Evolutionary conservation across 2,797 vertebrate species (phyloP), one percentile per base, ranked within the genome.

Genomic region (Pteropus rufus): DNA sequence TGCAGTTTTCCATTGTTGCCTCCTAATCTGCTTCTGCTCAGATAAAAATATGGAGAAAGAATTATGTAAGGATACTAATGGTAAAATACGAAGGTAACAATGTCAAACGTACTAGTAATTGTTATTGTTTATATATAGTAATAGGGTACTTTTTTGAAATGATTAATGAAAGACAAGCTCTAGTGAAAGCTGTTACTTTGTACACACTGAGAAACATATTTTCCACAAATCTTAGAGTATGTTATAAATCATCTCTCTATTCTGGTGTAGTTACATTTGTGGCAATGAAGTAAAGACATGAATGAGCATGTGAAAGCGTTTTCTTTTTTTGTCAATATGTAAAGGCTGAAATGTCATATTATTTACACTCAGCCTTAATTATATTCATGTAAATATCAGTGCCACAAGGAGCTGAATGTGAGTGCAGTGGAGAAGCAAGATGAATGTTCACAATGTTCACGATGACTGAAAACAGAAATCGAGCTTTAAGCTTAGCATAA

Each of bases 1-100:
- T 97, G 34, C 1, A 44, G 62, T 93, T 97, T 87, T 62, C 21
- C 81, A 94, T 97, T 65, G 7, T 26, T 58, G 21, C 24, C 24
- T 58, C 46, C 44, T 64, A 64, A 79, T 91, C 41, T 77, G 7
- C 23, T 91, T 52, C 70, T 81, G 19, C 3, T 92, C 65, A n/a
- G 12, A 10, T 44, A 62, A 92, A 73, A 85, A 77, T 75, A 23
- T 60, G 52, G 19, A 92, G 72, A 79, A 73, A 44, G 76, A 79
- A 46, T 46, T 46, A 46, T 46, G 46, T 46, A 14, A 14, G 46
- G 12, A 46, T 46, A 46, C 46, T 46, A 46, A 46, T 46, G 41
- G 6, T 60, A 70, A 64, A 52, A n/a, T n/a, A 54, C 44, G 4
- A 88, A 62, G 5, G 16, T 31, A 80, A 29, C 31, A 4, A 49